Evolutionary conservation across 2,888 invertebrate species (phyloP).

Genomic region (Nomada fabriciana): DNA sequence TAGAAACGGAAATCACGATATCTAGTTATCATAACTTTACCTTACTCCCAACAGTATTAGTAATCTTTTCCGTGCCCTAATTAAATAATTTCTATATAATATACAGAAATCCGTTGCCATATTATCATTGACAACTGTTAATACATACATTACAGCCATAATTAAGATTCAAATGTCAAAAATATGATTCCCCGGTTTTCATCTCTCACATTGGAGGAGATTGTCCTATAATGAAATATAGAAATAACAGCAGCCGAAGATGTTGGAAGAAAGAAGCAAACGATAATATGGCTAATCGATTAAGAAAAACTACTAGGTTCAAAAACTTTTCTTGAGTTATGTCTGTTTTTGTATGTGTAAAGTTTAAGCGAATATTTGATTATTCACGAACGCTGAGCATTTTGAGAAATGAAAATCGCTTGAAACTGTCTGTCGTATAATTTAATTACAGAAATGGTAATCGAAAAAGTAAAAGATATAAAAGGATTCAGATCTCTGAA

Average conservation of each 20-base stretch:
- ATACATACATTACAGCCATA: background rate
- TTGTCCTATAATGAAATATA: conserved; percentile 35
- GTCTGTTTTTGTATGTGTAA: background rate
- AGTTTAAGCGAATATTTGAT: background rate
- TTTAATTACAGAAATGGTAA: background rate
- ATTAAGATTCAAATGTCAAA: conserved; percentile 5
- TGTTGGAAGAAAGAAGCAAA: conserved; percentile 1
- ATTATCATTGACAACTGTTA: background rate
- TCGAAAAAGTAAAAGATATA: conserved; percentile 11
- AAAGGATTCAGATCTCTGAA: background rate
- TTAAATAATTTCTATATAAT: background rate
- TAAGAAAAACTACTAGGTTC: conserved; percentile 7
- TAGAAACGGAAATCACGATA: too few relatives aligned
- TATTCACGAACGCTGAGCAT: background rate
- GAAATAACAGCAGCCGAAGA: conserved; percentile 1
- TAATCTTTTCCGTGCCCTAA: too few relatives aligned
- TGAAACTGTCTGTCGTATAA: background rate
- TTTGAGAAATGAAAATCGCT: background rate
- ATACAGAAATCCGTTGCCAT: too few relatives aligned
- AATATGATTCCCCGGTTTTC: background rate
- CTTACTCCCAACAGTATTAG: too few relatives aligned
- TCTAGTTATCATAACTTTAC: too few relatives aligned
- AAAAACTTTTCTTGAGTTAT: background rate
- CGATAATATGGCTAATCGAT: background rate
- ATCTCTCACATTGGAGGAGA: background rate